A percentile compares a stretch with the other conserved stretches of the same genome.
Evolutionary conservation across 2,113 vertebrate genomes (phyloP).

Genomic region (Pangasianodon gigas): DNA sequence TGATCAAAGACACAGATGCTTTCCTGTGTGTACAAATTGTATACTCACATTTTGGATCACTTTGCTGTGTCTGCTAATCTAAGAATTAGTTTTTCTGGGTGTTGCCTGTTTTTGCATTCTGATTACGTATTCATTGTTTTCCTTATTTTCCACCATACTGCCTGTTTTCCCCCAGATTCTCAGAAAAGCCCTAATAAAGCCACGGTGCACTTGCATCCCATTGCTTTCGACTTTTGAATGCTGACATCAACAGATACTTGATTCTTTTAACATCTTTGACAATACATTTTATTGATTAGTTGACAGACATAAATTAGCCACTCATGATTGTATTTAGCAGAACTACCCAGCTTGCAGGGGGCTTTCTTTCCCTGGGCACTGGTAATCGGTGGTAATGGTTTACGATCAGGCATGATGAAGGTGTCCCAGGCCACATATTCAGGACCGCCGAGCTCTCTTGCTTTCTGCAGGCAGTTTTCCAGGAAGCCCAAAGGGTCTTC

Average conservation of each 20-base stretch:
- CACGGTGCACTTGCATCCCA: background rate
- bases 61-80: background rate
- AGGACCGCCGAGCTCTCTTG: constrained; percentile 65
- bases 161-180: background rate
- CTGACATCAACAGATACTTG: background rate
- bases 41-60: background rate
- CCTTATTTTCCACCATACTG: background rate
- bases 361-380: constrained; percentile 61
- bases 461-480: constrained; percentile 68
- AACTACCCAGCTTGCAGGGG: constrained; percentile 59
- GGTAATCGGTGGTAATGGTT: constrained; percentile 57
- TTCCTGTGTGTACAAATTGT: background rate
- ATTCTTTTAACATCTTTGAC: background rate
- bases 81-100: background rate
- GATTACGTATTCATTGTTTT: background rate
- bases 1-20: background rate
- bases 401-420: constrained; percentile 62
- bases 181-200: background rate
- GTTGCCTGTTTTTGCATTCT: background rate
- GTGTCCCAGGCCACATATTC: constrained; percentile 70
- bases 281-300: background rate
- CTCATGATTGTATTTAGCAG: background rate
- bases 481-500: constrained; percentile 70
- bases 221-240: background rate
- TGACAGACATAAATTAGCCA: background rate